A percentile compares a stretch with the other conserved stretches of the same genome.
phyloP scores from a whole-genome alignment of 1,140 invertebrate species.

The Mercenaria mercenaria region DNA sequence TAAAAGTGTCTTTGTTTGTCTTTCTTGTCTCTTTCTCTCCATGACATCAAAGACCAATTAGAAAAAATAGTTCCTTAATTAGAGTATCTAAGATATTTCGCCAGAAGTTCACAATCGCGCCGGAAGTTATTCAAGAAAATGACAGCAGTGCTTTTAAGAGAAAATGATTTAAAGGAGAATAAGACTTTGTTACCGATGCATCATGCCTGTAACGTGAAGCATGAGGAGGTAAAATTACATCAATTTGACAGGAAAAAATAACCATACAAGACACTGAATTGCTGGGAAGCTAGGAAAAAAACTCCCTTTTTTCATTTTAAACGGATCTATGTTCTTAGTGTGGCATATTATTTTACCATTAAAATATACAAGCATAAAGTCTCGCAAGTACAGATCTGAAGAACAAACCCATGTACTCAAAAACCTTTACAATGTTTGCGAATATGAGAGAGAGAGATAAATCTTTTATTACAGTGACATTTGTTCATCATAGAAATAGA shows the following conservation, averaged over 20 bases:
- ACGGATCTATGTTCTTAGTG: too few species aligned
- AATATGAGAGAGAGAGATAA: too few species aligned
- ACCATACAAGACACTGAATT: too few species aligned
- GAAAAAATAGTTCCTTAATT: conserved; percentile 18
- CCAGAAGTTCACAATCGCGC: conserved; percentile 2
- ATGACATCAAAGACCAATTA: conserved; percentile 31
- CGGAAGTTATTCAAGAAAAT: conserved; percentile 52
- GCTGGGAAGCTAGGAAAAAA: too few species aligned
- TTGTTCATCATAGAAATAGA: too few species aligned
- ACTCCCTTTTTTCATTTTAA: too few species aligned
- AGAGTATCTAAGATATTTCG: conserved; percentile 31
- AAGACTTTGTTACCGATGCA: background rate
- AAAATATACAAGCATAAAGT: too few species aligned
- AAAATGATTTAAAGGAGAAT: conserved; percentile 15
- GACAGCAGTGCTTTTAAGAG: conserved; percentile 46
- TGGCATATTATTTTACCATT: too few species aligned
- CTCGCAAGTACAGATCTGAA: too few species aligned
- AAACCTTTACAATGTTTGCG: too few species aligned
- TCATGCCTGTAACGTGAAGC: background rate
- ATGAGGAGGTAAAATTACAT: background rate
- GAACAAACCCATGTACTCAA: too few species aligned
- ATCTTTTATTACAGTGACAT: too few species aligned
- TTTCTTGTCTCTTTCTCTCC: background rate
- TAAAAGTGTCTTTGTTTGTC: conserved; percentile 27
- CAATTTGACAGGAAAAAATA: background rate